Evolutionary conservation across 2,797 vertebrate genomes (phyloP).

Genomic region (Trichosurus vulpecula): DNA sequence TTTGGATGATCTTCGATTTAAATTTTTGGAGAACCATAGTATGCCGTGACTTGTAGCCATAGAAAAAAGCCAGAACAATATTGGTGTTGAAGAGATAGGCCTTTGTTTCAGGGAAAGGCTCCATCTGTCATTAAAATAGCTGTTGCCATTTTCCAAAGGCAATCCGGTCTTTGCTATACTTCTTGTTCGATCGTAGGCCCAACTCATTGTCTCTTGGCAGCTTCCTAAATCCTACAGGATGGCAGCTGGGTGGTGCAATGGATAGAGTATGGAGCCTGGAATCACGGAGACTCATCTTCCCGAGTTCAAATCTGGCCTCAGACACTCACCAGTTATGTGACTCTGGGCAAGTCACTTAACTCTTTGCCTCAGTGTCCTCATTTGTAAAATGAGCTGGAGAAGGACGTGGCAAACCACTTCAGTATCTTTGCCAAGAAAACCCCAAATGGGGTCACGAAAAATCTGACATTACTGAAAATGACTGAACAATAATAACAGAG

Average conservation of each 20-base stretch:
- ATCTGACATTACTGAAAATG: too few species aligned
- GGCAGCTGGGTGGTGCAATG: not conserved
- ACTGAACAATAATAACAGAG: too few species aligned
- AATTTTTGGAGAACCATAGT: too few species aligned
- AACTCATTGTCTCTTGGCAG: not conserved
- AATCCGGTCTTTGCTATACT: not conserved
- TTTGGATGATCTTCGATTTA: too few species aligned
- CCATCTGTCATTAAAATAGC: not conserved
- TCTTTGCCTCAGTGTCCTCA: not conserved
- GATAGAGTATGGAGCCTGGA: not conserved
- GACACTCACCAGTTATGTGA: not conserved
- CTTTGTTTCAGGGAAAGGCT: too few species aligned
- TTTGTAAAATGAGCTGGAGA: not conserved
- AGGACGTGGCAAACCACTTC: not conserved
- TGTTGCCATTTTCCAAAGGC: not conserved
- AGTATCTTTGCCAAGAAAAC: not conserved
- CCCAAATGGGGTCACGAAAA: not conserved
- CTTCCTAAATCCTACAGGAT: not conserved
- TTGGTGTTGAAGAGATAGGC: too few species aligned
- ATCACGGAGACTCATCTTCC: not conserved
- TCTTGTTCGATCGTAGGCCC: not conserved
- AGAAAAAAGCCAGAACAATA: too few species aligned
- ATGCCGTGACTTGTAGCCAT: too few species aligned
- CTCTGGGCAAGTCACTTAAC: not conserved
- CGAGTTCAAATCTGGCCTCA: not conserved